Base-by-base conservation (phyloP, 2,113 vertebrate species). In the Corythornis cristatus region DNA sequence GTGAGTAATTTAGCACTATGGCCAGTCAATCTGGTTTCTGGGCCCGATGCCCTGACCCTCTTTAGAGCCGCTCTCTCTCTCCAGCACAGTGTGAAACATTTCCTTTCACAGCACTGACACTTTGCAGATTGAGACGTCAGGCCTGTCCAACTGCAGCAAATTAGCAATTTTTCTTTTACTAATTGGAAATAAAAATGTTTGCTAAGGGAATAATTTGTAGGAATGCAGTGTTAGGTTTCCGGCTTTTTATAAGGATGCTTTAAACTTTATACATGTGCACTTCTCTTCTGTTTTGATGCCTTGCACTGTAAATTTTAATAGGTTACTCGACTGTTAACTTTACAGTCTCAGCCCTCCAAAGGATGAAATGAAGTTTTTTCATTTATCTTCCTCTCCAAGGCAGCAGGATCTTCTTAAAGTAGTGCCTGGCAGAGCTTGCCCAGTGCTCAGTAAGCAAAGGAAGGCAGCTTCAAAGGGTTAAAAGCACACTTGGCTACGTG, bases 131-230 rank as follows among this genome's bases (percentile, higher is more conserved):
- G 99, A 99, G 99, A 99, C 98, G 97, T 99, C 98, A 98, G 98
- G 98, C 98, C 76, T 95, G 98, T 98, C 96, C 97, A 97, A 98
- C 98, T 98, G 98, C 97, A 97, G 98, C 98, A 98, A 99, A 99
- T 99, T 98, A 99, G 98, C 98, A 97, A 98, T 98, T 98, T 98
- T 98, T 98, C 98, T 98, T 96, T 95, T 97, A 97, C 98, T 99
- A 99, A 99, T 99, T 99, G 98, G 98, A 98, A 99, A 99, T 98
- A 98, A 96, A 99, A 99, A 99, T 98, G 98, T 99, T 99, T 98
- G 97, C 97, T 89, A 96, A 97, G 98, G 96, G 97, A 96, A 97
- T 97, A 98, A 93, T 97, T 97, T 91, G 96, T 94, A 95, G 96
- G 97, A 98, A 97, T 97, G 97, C 81, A 83, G 97, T 88, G 95